Base-by-base conservation (phyloP, 2,797 vertebrate genomes). In the Lepus townsendii region DNA sequence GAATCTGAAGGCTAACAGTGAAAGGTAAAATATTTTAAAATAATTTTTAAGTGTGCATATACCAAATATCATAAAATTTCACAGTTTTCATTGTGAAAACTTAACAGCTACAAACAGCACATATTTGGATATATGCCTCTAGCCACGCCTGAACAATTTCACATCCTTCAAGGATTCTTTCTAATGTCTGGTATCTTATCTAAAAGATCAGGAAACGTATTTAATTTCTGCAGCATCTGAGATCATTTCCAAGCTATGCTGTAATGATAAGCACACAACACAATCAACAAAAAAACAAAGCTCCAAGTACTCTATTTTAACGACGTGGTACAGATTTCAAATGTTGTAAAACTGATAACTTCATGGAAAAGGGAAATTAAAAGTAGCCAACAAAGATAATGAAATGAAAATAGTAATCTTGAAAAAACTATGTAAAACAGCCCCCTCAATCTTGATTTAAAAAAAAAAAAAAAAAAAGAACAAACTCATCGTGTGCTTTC, bases 281-380 rank as follows among this genome's bases (percentile, higher is more conserved):
- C 90, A 71, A 83, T 1, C 8, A n/a, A 85, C 20, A 35, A 63
- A 93, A 83, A 97, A 97, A 91, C 94, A 97, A 93, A 97, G 78
- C 92, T 42, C 65, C 26, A n/a, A 69, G 77, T 66, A 91, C 26
- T 65, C 60, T 42, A 96, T 95, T 92, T 97, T 95, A 97, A 97
- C 94, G 92, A 89, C 68, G 91, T 5, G 27, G 76, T 90, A 63
- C 73, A 92, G 86, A 97, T 94, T 91, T 96, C 62, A 83, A 91
- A 84, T 7, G 26, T 54, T 91, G 26, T 71, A 90, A 96, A 97
- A 96, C 69, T 95, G 95, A 95, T 94, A 98, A 97, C 85, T 76
- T 90, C 75, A 91, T 87, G 95, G 90, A 95, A 96, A 97, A 84
- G 96, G 95, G 96, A 96, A 98, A 98, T 97, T 96, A 97, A 98